Conservation (phyloP, 2,113 vertebrate species). For the Hemibagrus wyckioides region DNA sequence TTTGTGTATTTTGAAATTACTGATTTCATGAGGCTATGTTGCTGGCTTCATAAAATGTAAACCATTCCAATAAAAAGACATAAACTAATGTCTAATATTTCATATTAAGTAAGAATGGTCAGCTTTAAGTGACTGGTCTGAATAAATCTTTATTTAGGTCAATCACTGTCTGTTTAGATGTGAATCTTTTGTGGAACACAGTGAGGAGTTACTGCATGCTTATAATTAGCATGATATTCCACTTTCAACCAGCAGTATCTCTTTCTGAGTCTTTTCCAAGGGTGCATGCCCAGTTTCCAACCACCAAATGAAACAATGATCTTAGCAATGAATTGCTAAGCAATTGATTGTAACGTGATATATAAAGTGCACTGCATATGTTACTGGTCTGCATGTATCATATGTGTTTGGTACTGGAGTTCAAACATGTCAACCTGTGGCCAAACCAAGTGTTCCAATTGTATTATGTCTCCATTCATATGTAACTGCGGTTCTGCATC, state of each 20-base stretch:
- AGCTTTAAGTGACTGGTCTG: not conserved
- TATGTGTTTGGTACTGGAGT: not conserved
- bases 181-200: not conserved
- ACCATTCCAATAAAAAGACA: constrained; percentile 75
- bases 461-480: not conserved
- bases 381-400: not conserved
- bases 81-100: constrained; percentile 23
- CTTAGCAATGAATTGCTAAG: not conserved
- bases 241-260: not conserved
- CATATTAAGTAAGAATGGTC: not conserved
- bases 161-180: not conserved
- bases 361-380: not conserved
- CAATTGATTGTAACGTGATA: not conserved
- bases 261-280: not conserved
- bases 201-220: not conserved
- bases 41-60: constrained; percentile 61
- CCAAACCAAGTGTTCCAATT: not conserved
- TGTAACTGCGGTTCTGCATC: no score
- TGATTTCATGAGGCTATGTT: constrained; percentile 63
- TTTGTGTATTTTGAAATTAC: constrained; percentile 56
- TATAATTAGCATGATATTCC: not conserved
- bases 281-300: not conserved
- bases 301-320: not conserved
- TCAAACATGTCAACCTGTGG: not conserved
- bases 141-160: not conserved